Conservation (phyloP, 2,888 invertebrate genomes). For the Oasisia sp. region DNA sequence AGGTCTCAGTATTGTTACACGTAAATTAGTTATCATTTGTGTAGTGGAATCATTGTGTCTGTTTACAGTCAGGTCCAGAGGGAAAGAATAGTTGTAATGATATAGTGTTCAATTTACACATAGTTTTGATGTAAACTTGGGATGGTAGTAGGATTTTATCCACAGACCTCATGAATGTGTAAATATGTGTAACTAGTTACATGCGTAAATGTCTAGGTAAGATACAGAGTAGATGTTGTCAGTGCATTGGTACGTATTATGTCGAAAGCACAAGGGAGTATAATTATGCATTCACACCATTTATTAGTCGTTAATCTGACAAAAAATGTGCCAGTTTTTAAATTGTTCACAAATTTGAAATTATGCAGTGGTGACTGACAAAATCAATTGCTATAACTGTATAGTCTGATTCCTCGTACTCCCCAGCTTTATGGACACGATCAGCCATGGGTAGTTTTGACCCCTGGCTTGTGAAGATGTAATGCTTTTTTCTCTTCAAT, state of each 20-base stretch:
- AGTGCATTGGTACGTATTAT: background rate
- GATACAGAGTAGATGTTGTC: background rate
- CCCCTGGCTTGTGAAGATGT: no score
- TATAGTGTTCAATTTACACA: background rate
- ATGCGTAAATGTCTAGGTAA: background rate
- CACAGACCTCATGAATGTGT: background rate
- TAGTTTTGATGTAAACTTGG: background rate
- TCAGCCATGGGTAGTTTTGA: no score
- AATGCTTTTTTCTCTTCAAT: no score
- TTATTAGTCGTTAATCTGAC: background rate
- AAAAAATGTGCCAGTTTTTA: background rate
- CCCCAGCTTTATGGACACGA: no score
- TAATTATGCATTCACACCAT: background rate
- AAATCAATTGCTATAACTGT: no score
- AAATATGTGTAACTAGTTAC: background rate
- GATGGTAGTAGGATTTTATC: background rate
- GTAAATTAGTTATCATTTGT: background rate
- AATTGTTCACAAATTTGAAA: no score
- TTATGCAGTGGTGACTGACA: no score
- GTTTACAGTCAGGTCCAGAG: background rate
- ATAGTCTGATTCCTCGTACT: no score
- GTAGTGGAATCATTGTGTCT: background rate
- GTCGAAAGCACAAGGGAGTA: background rate
- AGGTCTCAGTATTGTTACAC: background rate
- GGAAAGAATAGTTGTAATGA: background rate